A percentile compares a stretch with the other conserved stretches of the same genome.
Conservation (phyloP, 2,113 vertebrate genomes). For the Pteropus alecto region DNA sequence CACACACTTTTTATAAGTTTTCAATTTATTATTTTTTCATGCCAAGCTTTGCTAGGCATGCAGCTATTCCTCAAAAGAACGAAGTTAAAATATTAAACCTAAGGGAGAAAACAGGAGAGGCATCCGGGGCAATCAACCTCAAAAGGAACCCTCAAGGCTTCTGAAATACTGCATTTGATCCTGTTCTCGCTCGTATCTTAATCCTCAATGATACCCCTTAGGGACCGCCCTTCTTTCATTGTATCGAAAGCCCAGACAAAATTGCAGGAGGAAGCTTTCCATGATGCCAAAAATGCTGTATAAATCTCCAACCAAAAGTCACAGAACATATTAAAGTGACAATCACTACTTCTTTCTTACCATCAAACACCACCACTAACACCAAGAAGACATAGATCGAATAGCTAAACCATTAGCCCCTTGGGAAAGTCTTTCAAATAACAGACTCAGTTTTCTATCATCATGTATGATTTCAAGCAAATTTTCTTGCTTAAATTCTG, state of each 20-base stretch:
- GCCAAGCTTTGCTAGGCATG: neutral
- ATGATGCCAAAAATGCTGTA: neutral
- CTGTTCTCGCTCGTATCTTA: neutral
- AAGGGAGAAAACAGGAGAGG: neutral
- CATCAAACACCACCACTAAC: neutral
- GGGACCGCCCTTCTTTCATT: neutral
- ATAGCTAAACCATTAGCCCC: neutral
- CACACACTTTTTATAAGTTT: neutral
- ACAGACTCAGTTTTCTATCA: neutral
- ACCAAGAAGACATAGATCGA: neutral
- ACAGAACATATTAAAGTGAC: neutral
- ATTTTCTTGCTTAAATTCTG: neutral
- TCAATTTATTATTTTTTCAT: neutral
- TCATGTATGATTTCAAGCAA: neutral
- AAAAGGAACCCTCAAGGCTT: slow-evolving; percentile 17
- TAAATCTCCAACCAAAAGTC: neutral
- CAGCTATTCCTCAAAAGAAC: neutral
- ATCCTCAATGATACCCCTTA: neutral
- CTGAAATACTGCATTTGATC: slow-evolving; percentile 42
- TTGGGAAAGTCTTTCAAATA: neutral
- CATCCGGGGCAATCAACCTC: neutral
- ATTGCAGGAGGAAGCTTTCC: neutral
- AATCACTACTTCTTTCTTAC: neutral
- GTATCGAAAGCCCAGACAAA: slow-evolving; percentile 26
- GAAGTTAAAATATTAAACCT: slow-evolving; percentile 48